phyloP scores from a whole-genome alignment of 2,113 vertebrate species.

The Antechinus stuartii region DNA sequence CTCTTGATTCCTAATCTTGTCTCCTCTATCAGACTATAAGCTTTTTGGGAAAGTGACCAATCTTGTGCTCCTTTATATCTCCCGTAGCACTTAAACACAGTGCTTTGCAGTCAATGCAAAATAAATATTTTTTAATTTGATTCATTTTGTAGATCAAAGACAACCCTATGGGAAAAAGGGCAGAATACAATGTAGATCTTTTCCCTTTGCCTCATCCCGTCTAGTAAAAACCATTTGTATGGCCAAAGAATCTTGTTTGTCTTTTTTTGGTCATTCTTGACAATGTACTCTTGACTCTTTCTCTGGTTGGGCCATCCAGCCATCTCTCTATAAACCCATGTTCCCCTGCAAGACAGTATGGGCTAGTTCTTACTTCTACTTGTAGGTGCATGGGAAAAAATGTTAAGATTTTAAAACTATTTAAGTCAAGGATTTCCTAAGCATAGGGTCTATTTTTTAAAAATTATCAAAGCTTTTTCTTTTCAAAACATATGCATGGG shows the following conservation, averaged over 20 bases:
- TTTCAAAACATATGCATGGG: too few relatives aligned
- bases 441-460: not conserved
- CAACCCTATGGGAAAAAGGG: not conserved
- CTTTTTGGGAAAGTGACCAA: not conserved
- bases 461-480: too few relatives aligned
- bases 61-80: not conserved
- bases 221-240: not conserved
- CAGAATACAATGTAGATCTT: not conserved
- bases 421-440: not conserved
- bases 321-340: not conserved
- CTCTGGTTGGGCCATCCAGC: not conserved
- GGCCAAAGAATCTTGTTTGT: not conserved
- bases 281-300: not conserved
- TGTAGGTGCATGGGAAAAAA: not conserved
- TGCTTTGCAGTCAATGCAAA: not conserved
- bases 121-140: conserved; percentile 1
- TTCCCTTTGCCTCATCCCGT: not conserved
- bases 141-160: not conserved
- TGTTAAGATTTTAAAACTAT: not conserved
- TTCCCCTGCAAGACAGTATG: not conserved
- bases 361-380: not conserved
- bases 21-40: not conserved
- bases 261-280: not conserved
- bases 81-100: not conserved
- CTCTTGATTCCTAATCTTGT: not conserved